Evolutionary conservation across 2,113 vertebrate genomes (phyloP).

Genomic region (Lontra canadensis): DNA sequence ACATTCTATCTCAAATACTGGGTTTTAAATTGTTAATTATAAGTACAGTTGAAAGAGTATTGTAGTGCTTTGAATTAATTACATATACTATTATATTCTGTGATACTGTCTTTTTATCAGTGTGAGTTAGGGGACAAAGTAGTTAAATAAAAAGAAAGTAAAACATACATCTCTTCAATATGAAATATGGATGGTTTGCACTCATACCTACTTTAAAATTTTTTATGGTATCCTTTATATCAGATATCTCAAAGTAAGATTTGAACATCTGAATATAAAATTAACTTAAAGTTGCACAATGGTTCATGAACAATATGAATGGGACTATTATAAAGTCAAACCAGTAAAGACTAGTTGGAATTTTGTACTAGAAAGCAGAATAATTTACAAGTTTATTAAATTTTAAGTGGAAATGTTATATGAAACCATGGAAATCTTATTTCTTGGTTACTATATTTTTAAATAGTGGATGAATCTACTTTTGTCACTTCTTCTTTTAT

Average conservation of each 20-base stretch:
- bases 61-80: constrained; percentile 27
- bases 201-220: background rate
- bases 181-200: constrained; percentile 31
- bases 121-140: constrained; percentile 33
- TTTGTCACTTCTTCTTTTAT: constrained; percentile 20
- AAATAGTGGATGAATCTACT: constrained; percentile 18
- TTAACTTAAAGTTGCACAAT: background rate
- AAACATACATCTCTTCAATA: constrained; percentile 27
- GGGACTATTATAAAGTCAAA: background rate
- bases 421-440: constrained; percentile 25
- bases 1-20: background rate
- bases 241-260: constrained; percentile 33
- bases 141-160: constrained; percentile 54
- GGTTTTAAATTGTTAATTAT: constrained; percentile 40
- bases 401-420: background rate
- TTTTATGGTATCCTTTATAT: background rate
- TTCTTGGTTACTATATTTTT: constrained; percentile 34
- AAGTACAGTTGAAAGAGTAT: constrained; percentile 25
- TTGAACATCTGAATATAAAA: constrained; percentile 61
- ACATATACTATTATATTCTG: background rate
- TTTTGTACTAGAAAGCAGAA: background rate
- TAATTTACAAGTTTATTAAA: constrained; percentile 39
- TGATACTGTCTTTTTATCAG: background rate
- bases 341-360: background rate
- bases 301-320: constrained; percentile 40